Conservation (phyloP, 2,888 invertebrate species). For the Sialis fuliginosa region DNA sequence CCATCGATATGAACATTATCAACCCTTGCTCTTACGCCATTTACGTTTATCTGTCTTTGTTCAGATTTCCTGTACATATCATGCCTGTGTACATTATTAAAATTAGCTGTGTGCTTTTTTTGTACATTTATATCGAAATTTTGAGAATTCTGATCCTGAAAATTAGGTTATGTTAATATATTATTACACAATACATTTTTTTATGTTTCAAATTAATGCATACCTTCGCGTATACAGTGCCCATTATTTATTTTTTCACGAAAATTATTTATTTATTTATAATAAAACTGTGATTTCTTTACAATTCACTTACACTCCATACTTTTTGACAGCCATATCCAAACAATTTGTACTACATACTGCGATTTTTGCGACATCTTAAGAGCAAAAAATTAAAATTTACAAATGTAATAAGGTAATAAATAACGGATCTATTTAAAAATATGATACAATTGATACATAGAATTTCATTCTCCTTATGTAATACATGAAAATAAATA, state of each 20-base stretch:
- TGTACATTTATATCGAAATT: neutral
- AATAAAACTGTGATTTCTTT: too few species aligned
- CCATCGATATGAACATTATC: conserved; percentile 77
- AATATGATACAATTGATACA: too few species aligned
- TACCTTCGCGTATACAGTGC: conserved; percentile 27
- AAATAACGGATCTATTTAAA: too few species aligned
- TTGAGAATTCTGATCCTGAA: conserved; percentile 11
- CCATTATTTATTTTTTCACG: conserved; percentile 18
- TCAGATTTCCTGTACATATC: conserved; percentile 1
- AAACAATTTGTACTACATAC: too few species aligned
- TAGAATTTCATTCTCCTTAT: too few species aligned
- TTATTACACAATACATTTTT: neutral
- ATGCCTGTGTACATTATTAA: neutral
- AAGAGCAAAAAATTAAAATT: too few species aligned
- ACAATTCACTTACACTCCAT: too few species aligned
- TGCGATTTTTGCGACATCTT: too few species aligned
- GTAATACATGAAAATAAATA: too few species aligned
- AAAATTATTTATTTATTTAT: neutral
- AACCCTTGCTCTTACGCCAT: conserved; percentile 47
- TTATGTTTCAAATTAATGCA: conserved; percentile 12
- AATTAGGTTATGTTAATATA: conserved; percentile 13
- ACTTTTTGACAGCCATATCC: too few species aligned
- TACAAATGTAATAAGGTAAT: too few species aligned
- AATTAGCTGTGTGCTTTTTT: neutral
- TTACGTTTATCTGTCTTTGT: conserved; percentile 2